These are phyloP conservation scores for Bombylius major DNA, from an alignment of 2,888 invertebrate genomes.

Conservation along the genomic window DNA sequence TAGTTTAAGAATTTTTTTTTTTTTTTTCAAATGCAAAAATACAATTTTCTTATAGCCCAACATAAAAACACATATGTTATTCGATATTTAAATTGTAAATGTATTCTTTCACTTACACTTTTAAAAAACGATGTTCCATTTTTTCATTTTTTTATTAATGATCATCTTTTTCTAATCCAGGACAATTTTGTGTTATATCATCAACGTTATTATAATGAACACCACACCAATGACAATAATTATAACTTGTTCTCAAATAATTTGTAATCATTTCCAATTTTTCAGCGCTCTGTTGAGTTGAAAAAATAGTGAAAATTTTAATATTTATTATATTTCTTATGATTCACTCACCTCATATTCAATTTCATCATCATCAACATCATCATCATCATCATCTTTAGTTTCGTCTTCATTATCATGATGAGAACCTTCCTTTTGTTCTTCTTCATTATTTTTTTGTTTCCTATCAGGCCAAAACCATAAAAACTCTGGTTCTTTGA, in stretches of 20 bases:
- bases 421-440: slow-evolving; percentile 20
- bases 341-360: slow-evolving; percentile 18
- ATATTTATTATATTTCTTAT: slow-evolving; percentile 13
- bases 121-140: too few relatives aligned
- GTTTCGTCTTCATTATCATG: slow-evolving; percentile 16
- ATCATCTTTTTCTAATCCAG: slow-evolving; percentile 49
- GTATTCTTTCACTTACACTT: too few relatives aligned
- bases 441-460: slow-evolving; percentile 17
- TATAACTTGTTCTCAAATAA: slow-evolving; percentile 56
- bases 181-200: slow-evolving; percentile 51
- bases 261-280: slow-evolving; percentile 47
- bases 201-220: slow-evolving; percentile 48
- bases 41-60: too few relatives aligned
- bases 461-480: slow-evolving; percentile 51
- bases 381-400: slow-evolving; percentile 28
- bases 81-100: too few relatives aligned
- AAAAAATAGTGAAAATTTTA: slow-evolving; percentile 13
- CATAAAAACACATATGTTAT: too few relatives aligned
- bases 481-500: slow-evolving; percentile 38
- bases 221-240: slow-evolving; percentile 72
- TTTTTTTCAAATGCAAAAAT: too few relatives aligned
- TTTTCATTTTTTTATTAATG: slow-evolving; percentile 36
- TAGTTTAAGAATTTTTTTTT: too few relatives aligned
- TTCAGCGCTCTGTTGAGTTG: slow-evolving; percentile 33
- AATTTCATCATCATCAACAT: slow-evolving; percentile 20